These are phyloP conservation scores for Clupea harengus DNA, from an alignment of 2,113 vertebrate genomes.

Conservation along the genomic window DNA sequence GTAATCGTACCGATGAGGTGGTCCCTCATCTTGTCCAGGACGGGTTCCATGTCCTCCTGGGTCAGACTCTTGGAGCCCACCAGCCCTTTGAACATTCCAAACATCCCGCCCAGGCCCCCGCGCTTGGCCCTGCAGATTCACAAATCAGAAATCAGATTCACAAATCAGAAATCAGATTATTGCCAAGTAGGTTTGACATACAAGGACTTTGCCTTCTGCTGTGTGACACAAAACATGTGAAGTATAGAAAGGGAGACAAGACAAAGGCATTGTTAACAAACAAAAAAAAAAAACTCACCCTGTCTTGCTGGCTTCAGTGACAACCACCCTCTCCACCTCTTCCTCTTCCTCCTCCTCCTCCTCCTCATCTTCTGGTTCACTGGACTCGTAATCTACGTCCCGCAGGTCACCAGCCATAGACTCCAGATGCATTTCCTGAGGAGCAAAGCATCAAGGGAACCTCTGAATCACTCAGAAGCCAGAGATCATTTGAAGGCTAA, in stretches of 20 bases:
- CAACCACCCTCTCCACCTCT: conserved; percentile 62
- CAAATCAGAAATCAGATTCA: too few relatives aligned
- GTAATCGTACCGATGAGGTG: conserved; percentile 84
- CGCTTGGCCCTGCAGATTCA: conserved; percentile 73
- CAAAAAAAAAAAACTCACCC: conserved; percentile 44
- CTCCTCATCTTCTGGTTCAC: conserved; percentile 65
- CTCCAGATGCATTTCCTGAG: conserved; percentile 58
- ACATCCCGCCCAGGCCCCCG: conserved; percentile 89
- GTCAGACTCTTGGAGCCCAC: conserved; percentile 94
- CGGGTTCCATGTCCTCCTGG: conserved; percentile 87
- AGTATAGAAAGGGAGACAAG: too few relatives aligned
- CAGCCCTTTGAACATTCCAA: conserved; percentile 95
- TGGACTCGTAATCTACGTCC: conserved; percentile 88
- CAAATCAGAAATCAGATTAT: too few relatives aligned
- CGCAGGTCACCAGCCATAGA: conserved; percentile 81
- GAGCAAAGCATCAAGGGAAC: not conserved
- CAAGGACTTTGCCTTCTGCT: too few relatives aligned
- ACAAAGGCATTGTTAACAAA: too few relatives aligned
- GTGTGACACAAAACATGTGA: too few relatives aligned
- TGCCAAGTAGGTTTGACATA: too few relatives aligned
- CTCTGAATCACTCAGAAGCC: not conserved
- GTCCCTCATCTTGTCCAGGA: conserved; percentile 96
- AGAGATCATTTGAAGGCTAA: too few relatives aligned
- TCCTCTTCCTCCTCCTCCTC: conserved; percentile 49
- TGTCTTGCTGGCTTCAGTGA: conserved; percentile 69